These are phyloP conservation scores for Thalassophryne amazonica DNA, from an alignment of 2,797 vertebrate species.

Conservation along the genomic window DNA sequence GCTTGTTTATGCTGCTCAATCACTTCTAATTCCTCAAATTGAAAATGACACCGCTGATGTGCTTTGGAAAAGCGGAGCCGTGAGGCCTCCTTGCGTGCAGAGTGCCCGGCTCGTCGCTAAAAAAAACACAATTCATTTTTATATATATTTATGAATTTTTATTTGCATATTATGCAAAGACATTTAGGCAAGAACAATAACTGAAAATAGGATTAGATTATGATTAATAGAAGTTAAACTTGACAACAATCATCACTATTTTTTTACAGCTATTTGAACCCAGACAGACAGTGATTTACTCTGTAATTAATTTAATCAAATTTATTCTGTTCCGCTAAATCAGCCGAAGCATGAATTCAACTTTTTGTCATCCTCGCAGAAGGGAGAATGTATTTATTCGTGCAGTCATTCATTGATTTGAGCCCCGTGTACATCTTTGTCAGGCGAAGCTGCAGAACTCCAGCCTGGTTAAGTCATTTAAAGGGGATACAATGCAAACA, in stretches of 20 bases:
- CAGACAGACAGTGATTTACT: slow-evolving; percentile 59
- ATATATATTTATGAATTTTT: slow-evolving; percentile 10
- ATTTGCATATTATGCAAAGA: slow-evolving; percentile 9
- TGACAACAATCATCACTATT: slow-evolving; percentile 62
- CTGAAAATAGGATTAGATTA: slow-evolving; percentile 46
- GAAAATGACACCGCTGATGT: slow-evolving; percentile 75
- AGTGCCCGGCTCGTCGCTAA: slow-evolving; percentile 63
- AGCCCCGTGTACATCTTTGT: slow-evolving; percentile 71
- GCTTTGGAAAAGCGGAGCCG: slow-evolving; percentile 67
- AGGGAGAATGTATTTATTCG: slow-evolving; percentile 66
- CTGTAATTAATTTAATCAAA: slow-evolving; percentile 77
- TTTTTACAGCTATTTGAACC: slow-evolving; percentile 65
- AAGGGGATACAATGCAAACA: slow-evolving; percentile 77
- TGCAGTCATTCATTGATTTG: slow-evolving; percentile 47
- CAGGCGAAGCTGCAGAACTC: slow-evolving; percentile 51
- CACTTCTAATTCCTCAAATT: slow-evolving; percentile 78
- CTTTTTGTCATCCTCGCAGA: slow-evolving; percentile 64
- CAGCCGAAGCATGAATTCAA: slow-evolving; percentile 68
- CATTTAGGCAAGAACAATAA: slow-evolving; percentile 33
- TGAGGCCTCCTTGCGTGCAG: slow-evolving; percentile 61
- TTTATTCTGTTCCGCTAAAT: slow-evolving; percentile 68
- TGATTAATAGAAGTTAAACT: slow-evolving; percentile 62
- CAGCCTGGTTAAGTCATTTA: slow-evolving; percentile 65
- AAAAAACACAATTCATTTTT: too few species aligned
- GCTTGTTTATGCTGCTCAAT: slow-evolving; percentile 82